phyloP scores from a whole-genome alignment of 2,113 vertebrate species.

The Colossoma macropomum region DNA sequence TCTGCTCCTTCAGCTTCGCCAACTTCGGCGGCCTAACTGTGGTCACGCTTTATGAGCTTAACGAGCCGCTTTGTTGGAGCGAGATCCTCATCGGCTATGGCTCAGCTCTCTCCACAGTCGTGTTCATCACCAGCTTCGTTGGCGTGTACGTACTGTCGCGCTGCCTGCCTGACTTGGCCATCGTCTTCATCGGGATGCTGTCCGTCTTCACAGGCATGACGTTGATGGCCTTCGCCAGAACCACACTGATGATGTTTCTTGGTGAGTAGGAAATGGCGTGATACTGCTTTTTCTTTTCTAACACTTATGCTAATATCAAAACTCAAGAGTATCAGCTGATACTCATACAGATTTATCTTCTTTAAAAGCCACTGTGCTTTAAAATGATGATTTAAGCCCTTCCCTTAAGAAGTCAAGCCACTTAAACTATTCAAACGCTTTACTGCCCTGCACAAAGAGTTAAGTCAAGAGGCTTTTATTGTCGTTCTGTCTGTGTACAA shows the following conservation, averaged over 20 bases:
- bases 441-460: too few species aligned
- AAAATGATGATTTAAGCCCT: too few species aligned
- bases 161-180: constrained; percentile 81
- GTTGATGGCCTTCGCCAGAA: constrained; percentile 84
- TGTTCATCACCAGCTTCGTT: constrained; percentile 87
- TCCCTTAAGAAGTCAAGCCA: too few species aligned
- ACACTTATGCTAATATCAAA: too few species aligned
- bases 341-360: too few species aligned
- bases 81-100: constrained; percentile 93
- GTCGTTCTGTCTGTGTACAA: too few species aligned
- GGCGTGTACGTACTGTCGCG: constrained; percentile 84
- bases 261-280: constrained; percentile 79
- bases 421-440: too few species aligned
- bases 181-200: constrained; percentile 85
- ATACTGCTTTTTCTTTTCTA: too few species aligned
- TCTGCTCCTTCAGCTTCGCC: constrained; percentile 80
- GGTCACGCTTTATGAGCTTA: constrained; percentile 88
- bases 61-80: constrained; percentile 91
- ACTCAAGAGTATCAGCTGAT: too few species aligned
- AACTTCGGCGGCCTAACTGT: constrained; percentile 76
- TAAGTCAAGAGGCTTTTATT: too few species aligned
- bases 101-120: constrained; percentile 79
- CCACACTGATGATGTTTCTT: constrained; percentile 89
- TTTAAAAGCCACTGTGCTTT: too few species aligned
- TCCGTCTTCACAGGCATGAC: constrained; percentile 81